Evolutionary conservation across 37 sponge, comb jelly and placozoan genomes (phyloP).

Genomic region (Oopsacas minuta): DNA sequence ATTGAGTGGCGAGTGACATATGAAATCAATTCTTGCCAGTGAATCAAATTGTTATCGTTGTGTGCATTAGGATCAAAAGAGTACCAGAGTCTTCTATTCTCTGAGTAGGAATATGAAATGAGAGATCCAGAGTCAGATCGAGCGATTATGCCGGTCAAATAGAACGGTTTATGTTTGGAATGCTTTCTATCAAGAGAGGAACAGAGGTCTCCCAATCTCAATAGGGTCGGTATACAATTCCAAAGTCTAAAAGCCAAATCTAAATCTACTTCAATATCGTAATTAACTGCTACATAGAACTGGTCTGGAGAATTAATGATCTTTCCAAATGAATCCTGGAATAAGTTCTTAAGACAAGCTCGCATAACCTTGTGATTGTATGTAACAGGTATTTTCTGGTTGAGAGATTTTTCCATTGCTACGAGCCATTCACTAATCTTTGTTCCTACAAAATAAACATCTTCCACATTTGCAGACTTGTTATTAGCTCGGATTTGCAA

Average conservation of each 20-base stretch:
- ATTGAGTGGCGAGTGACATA: background rate
- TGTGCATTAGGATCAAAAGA: background rate
- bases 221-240: background rate
- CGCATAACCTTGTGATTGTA: background rate
- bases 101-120: background rate
- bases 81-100: background rate
- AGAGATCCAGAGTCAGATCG: background rate
- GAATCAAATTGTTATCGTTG: background rate
- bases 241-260: background rate
- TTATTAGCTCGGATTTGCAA: background rate
- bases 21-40: background rate
- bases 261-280: background rate
- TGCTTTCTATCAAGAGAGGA: background rate
- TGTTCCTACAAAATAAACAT: background rate
- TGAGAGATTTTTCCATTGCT: background rate
- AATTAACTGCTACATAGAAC: conserved; percentile 1
- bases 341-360: background rate
- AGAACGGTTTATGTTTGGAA: background rate
- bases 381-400: background rate
- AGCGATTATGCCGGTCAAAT: background rate
- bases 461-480: background rate
- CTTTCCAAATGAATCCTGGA: background rate
- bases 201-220: background rate
- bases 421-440: background rate
- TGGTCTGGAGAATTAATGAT: background rate